Evolutionary conservation across 2,113 vertebrate species (phyloP), one percentile per base, ranked within the genome.

Genomic region (Ia io): DNA sequence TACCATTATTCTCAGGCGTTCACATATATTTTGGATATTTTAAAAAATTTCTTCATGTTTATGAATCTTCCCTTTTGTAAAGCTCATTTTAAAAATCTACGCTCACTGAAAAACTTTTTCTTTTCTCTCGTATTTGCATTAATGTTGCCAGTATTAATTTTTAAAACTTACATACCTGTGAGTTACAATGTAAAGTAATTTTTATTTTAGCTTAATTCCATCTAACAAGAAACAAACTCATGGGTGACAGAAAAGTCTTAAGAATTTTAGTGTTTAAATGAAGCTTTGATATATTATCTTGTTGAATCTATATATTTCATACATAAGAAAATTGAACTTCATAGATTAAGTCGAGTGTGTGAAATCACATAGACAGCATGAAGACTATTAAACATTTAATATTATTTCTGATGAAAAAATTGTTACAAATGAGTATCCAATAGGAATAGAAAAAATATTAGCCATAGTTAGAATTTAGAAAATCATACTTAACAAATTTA

Each of bases 171-270:
- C 32, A 85, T 85, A 76, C 3, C 3, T 37, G 65, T 93, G 49
- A 71, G 44, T 93, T 59, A 95, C 30, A 78, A 23, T 77, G 10
- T 91, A 85, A 93, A 96, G 73, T 25, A 47, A 40, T 10, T 69
- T 95, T 93, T 56, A 91, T 23, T 78, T 93, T 90, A 78, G 56
- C 23, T 89, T 89, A 65, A 67, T 92, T 93, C 2, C n/a, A 51
- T 79, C 8, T 18, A 83, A 69, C 28, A 93, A 70, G 40, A 82
- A 88, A 77, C 76, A 5, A 90, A 53, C 11, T 61, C 22, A 30
- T 88, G 23, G 16, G 0, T 79, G 63, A 86, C 20, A 76, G 11
- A 6, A 4, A 84, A 76, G 9, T 44, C 30, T 20, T 42, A 74
- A 44, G 28, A 51, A 0, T 32, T 71, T 93, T 83, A 71, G 30